These are phyloP conservation scores for Benitochromis conjunctus DNA, from an alignment of 2,113 vertebrate species.

Conservation along the genomic window DNA sequence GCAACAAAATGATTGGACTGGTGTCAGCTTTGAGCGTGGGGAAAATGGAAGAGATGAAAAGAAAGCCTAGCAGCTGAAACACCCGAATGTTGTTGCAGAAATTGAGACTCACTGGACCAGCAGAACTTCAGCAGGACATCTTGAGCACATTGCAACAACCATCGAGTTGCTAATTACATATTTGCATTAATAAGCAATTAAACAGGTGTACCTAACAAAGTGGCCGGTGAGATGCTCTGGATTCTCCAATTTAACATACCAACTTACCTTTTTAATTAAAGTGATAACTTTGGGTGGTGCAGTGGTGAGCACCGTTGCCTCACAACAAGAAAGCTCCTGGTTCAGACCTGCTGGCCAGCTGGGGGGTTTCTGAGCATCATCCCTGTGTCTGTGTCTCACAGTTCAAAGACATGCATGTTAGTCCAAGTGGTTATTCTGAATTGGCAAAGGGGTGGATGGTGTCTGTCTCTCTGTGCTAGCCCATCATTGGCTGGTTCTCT, in stretches of 20 bases:
- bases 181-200: neutral
- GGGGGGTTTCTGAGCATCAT: neutral
- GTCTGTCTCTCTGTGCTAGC: neutral
- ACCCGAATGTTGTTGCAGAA: neutral
- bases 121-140: too few species aligned
- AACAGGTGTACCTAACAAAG: neutral
- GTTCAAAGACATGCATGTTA: neutral
- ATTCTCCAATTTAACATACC: neutral
- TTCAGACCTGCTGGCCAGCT: neutral
- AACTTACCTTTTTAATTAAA: neutral
- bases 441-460: neutral
- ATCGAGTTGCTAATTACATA: neutral
- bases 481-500: too few species aligned
- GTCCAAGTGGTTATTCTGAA: neutral
- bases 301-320: accelerated
- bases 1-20: neutral
- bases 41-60: neutral
- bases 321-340: neutral
- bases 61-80: neutral
- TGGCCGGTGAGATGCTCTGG: neutral
- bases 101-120: neutral
- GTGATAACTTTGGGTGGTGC: neutral
- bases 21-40: neutral
- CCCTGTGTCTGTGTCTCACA: neutral
- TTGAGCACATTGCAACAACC: neutral